Base-by-base conservation (phyloP, 2,113 vertebrate species). In the Eublepharis macularius region DNA sequence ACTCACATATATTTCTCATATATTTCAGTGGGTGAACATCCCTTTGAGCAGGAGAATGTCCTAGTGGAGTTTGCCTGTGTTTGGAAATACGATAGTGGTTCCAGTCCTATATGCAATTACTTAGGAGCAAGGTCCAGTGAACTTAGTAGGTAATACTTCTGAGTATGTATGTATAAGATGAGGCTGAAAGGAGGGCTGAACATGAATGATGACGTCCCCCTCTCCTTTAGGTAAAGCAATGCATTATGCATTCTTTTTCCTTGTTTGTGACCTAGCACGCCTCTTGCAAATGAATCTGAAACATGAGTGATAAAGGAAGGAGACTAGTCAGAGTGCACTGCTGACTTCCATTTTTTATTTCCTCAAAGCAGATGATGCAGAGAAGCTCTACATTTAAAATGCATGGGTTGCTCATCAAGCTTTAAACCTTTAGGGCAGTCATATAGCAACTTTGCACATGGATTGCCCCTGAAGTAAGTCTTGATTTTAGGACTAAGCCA, bases 401-500 rank as follows among this genome's bases (percentile, higher is more conserved):
- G 88, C 89, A 78, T 84, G 49, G 82, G 93, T 94, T 94, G 89
- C 66, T 92, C 80, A 70, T 79, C 91, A 93, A 93, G 86, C 84
- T 89, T 93, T 90, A 93, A 95, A 92, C 90, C 88, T 92, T 93
- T 90, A 94, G 91, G 91, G 89, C 91, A 93, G 87, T 77, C 54
- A 45, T 87, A 91, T 0, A 9, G 86, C 85, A 97, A 97, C 97
- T 97, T 95, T 96, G 96, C 87, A 92, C 93, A 91, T 93, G 94
- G 92, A 91, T 97, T 97, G 97, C 97, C 97, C 97, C 96, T 94
- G 94, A 95, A 97, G 91, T 97, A 96, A 96, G 96, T 97, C 94
- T 94, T 97, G 97, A 97, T 98, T 98, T 97, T 96, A 96, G 93
- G 94, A 94, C 96, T 97, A 98, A 98, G 97, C 97, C 96, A 94